These are phyloP conservation scores for Nematolebias whitei DNA, from an alignment of 2,113 vertebrate species.

Conservation along the genomic window DNA sequence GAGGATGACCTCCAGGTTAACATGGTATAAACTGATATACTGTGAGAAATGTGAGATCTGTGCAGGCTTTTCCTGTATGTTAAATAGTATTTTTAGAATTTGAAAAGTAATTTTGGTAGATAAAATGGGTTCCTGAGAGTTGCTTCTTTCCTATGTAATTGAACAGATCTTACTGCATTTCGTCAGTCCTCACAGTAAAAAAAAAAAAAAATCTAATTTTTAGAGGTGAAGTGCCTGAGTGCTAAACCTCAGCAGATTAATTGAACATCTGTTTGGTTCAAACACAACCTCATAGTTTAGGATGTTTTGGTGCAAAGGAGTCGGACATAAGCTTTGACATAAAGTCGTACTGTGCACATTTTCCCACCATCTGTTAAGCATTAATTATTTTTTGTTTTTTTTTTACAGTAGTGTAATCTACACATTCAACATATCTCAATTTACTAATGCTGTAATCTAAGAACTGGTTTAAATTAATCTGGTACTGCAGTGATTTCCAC, in stretches of 20 bases:
- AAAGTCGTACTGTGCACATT: conserved; percentile 25
- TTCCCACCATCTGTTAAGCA: neutral
- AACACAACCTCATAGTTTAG: neutral
- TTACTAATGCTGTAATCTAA: neutral
- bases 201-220: no score
- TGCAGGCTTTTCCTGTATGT: neutral
- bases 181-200: neutral
- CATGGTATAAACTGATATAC: no score
- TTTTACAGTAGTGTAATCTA: conserved; percentile 5
- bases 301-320: conserved; percentile 36
- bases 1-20: no score
- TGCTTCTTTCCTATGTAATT: neutral
- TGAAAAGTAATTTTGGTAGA: conserved; percentile 5
- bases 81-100: neutral
- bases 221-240: neutral
- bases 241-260: no score
- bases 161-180: conserved; percentile 16
- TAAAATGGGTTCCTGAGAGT: conserved; percentile 7
- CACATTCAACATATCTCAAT: neutral
- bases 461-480: neutral
- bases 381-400: neutral
- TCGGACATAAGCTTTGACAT: conserved; percentile 4
- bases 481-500: neutral
- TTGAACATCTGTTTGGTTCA: neutral
- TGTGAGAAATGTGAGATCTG: neutral